Conservation (phyloP, 2,888 invertebrate species). For the Chymomyza amoena region DNA sequence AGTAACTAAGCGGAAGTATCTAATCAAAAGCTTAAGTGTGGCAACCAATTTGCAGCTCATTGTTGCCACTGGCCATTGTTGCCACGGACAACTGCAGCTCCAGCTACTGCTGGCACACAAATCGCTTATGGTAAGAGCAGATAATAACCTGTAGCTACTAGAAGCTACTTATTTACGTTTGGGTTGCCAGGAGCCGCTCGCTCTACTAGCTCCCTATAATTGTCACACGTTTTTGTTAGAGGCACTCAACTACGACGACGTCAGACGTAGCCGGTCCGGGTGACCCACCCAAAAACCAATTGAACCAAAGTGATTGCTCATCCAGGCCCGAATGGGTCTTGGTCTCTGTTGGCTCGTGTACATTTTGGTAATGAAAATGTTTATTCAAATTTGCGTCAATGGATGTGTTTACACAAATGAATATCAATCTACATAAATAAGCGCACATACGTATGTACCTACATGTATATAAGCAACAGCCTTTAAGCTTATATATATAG, state of each 20-base stretch:
- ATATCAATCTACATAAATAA: constrained; percentile 64
- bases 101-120: neutral
- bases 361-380: constrained; percentile 71
- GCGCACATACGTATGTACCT: constrained; percentile 14
- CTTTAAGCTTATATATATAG: neutral
- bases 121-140: neutral
- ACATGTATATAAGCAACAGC: neutral
- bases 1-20: neutral
- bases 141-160: neutral
- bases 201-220: constrained; percentile 38
- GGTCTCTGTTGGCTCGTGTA: constrained; percentile 46
- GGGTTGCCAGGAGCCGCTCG: neutral
- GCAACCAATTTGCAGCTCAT: neutral
- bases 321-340: constrained; percentile 3
- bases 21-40: neutral
- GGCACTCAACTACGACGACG: neutral
- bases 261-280: too few relatives aligned
- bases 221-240: constrained; percentile 8
- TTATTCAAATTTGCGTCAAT: constrained; percentile 72
- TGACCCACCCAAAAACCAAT: constrained; percentile 52
- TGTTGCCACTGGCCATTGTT: too few relatives aligned
- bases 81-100: too few relatives aligned
- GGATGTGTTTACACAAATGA: constrained; percentile 64
- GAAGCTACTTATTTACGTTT: too few relatives aligned
- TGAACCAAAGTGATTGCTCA: constrained; percentile 55